These are phyloP conservation scores for Nomada ruficornis DNA, from an alignment of 2,888 invertebrate species.

Conservation along the genomic window DNA sequence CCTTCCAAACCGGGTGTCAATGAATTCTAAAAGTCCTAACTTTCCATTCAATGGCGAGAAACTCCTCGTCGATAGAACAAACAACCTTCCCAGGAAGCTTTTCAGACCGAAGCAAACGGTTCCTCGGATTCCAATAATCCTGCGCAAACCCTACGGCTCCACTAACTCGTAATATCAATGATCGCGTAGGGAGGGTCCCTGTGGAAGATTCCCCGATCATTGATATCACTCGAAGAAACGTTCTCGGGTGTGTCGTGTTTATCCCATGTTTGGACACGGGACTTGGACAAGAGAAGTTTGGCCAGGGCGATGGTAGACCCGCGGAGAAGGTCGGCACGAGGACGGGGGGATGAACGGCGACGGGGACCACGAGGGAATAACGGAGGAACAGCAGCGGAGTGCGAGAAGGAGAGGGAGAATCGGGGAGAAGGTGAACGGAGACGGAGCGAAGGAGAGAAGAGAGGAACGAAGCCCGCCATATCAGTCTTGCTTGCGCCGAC, in stretches of 20 bases:
- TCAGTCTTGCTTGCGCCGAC: constrained; percentile 85
- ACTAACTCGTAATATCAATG: constrained; percentile 63
- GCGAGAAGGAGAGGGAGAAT: constrained; percentile 36
- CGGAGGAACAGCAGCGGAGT: constrained; percentile 24
- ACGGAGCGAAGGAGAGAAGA: constrained; percentile 72
- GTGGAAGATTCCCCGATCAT: constrained; percentile 64
- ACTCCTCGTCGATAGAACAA: constrained; percentile 1
- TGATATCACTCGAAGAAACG: constrained; percentile 67
- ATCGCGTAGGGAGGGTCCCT: constrained; percentile 45
- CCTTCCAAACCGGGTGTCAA: too few species aligned
- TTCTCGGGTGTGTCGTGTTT: constrained; percentile 63
- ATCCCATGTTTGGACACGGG: constrained; percentile 56
- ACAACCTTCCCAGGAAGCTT: not conserved
- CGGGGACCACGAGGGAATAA: constrained; percentile 68
- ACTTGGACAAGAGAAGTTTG: constrained; percentile 36
- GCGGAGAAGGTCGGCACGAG: constrained; percentile 66
- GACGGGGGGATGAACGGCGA: constrained; percentile 64
- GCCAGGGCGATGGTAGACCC: constrained; percentile 41
- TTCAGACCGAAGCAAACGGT: not conserved
- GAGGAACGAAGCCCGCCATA: constrained; percentile 83
- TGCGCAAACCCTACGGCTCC: constrained; percentile 19
- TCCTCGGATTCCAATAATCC: constrained; percentile 50
- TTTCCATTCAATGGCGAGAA: not conserved
- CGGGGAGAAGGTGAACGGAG: constrained; percentile 41
- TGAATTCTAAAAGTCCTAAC: not conserved